These are phyloP conservation scores for Hippocampus kuda DNA, from an alignment of 2,797 vertebrate species.

Conservation along the genomic window DNA sequence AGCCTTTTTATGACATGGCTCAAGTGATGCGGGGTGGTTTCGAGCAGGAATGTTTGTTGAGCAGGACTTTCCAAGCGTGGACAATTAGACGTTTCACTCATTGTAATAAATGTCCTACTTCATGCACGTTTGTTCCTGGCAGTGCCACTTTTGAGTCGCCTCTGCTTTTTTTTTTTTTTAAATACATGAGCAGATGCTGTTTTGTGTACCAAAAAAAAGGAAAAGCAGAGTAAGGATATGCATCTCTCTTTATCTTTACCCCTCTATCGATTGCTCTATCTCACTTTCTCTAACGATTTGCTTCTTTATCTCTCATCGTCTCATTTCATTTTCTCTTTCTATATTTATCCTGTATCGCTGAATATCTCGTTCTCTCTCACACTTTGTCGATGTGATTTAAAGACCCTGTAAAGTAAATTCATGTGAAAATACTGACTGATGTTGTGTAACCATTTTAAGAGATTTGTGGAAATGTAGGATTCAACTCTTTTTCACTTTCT, in stretches of 20 bases:
- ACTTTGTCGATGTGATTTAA: no score
- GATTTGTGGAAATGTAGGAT: no score
- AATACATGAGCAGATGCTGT: background rate
- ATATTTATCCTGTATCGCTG: no score
- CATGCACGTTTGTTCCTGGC: constrained; percentile 40
- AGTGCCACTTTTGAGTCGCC: constrained; percentile 6
- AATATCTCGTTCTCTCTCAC: no score
- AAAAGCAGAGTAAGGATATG: background rate
- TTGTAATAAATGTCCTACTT: constrained; percentile 34
- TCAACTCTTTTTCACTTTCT: no score
- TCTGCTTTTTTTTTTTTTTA: constrained; percentile 1
- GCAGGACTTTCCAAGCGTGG: background rate
- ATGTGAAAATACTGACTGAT: no score
- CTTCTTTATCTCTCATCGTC: no score
- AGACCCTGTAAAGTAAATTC: no score
- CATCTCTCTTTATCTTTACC: background rate
- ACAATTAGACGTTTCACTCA: constrained; percentile 24
- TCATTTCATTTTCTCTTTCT: no score
- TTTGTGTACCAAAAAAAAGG: background rate
- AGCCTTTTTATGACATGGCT: constrained; percentile 49
- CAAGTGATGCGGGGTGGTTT: constrained; percentile 35
- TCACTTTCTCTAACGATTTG: no score
- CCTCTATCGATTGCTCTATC: background rate
- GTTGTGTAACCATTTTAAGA: no score
- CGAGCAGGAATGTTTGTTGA: background rate